Base-by-base conservation (phyloP, 2,113 vertebrate genomes). In the Megaceryle maxima region DNA sequence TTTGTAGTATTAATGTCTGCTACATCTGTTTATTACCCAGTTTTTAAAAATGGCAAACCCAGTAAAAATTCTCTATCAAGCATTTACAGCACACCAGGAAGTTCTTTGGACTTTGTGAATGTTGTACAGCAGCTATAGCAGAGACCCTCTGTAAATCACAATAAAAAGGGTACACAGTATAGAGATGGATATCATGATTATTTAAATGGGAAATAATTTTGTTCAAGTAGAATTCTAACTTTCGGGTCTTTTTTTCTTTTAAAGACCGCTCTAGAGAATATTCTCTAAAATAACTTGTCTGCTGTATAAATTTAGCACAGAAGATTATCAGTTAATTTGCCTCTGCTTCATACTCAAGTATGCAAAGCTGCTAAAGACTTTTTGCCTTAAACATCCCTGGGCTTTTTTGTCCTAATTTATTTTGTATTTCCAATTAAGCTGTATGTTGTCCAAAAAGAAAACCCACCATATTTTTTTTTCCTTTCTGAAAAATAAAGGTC, bases 361-460 rank as follows among this genome's bases (percentile, higher is more conserved):
- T 95, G 92, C 46, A 96, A 94, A 94, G 92, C 94, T 96, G 81
- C 88, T 94, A 57, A 96, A 97, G 82, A 86, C 43, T 92, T 92
- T 94, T 95, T 97, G 94, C 92, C 72, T 96, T 96, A 83, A 92
- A 96, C 62, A 93, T 94, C 62, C 84, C 53, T 92, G 78, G 64
- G 87, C 44, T 85, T 93, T 92, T 88, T 93, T 91, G 60, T 96
- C 90, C 81, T 94, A 75, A 94, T 97, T 92, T 95, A 90, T 92
- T 86, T 93, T 74, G 26, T 87, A 60, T 94, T 96, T 88, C 84
- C 17, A 96, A 88, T 96, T 95, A 92, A 92, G 73, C 73, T 69
- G 51, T 37, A 29, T 70, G 37, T 86, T 94, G 72, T 66, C 41
- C 35, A 68, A 41, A 57, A 73, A 55, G 84, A 67, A 22, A 51